Percentiles rank a stretch among this genome's conserved stretches.
Conservation (phyloP, 2,888 invertebrate genomes). For the Adelphocoris suturalis region DNA sequence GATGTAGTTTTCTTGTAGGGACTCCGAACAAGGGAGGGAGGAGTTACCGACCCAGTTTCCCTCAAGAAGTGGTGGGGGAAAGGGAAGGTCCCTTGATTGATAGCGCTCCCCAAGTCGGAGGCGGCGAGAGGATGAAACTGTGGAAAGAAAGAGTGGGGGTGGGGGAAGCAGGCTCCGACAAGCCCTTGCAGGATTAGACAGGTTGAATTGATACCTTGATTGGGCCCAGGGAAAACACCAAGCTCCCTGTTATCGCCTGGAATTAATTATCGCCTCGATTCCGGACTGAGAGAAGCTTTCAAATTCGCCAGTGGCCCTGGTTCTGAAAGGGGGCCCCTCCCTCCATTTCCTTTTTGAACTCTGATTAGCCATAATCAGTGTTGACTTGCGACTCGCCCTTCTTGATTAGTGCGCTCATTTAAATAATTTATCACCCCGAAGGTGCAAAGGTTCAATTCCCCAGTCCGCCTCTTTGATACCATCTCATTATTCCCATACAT, state of each 20-base stretch:
- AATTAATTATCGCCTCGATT: conserved; percentile 47
- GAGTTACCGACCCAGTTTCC: conserved; percentile 53
- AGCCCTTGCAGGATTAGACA: conserved; percentile 46
- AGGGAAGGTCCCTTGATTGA: conserved; percentile 41
- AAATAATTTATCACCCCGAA: background rate
- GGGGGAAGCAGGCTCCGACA: conserved; percentile 8
- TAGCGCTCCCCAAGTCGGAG: conserved; percentile 33
- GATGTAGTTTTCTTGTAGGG: conserved; percentile 61
- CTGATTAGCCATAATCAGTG: conserved; percentile 6
- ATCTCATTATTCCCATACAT: background rate
- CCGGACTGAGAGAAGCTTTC: background rate
- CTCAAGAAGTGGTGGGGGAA: background rate
- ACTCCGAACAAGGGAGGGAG: background rate
- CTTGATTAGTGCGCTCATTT: background rate
- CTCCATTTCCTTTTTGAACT: conserved; percentile 23
- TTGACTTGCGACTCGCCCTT: conserved; percentile 17
- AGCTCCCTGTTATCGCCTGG: conserved; percentile 3
- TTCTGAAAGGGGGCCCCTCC: background rate
- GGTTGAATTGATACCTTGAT: conserved; percentile 61
- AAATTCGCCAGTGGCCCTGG: background rate
- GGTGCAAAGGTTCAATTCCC: background rate
- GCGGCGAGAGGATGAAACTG: conserved; percentile 38
- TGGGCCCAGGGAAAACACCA: conserved; percentile 13
- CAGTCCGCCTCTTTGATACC: background rate
- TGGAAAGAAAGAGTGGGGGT: background rate